Base-by-base conservation (phyloP, 2,888 invertebrate genomes). In the Sthenelais limicola region DNA sequence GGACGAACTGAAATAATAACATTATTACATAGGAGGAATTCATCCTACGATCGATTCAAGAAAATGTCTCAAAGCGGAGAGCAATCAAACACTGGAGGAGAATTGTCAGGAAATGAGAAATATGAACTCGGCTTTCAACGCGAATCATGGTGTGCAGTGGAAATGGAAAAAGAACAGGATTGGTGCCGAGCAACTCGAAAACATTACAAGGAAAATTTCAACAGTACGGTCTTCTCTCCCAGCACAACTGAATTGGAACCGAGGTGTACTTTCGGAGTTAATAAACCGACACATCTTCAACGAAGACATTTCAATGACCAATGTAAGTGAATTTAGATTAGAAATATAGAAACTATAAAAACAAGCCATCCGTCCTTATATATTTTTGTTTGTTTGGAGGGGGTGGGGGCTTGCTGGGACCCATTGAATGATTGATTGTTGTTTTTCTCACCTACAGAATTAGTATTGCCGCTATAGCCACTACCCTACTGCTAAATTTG, bases 61-160 rank as follows among this genome's bases (percentile, higher is more conserved):
- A n/a, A n/a, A n/a, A n/a, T n/a, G n/a, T n/a, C n/a, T n/a, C n/a
- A n/a, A n/a, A n/a, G n/a, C n/a, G n/a, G n/a, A n/a, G n/a, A n/a
- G n/a, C n/a, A n/a, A n/a, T n/a, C n/a, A n/a, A n/a, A n/a, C n/a
- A n/a, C n/a, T n/a, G n/a, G n/a, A n/a, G n/a, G n/a, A n/a, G n/a
- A 30, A 38, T 35, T 73, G 56, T 32, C 73, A 24, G 21, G 30
- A 2, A 12, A 49, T 21, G 82, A 80, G 32, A 78, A 78, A 5
- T 73, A 68, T 30, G 69, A 74, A 30, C 52, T 82, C 5, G 81
- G 81, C n/a, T 80, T 82, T 35, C 43, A 76, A 12, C 77, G 83
- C 35, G 86, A 85, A 69, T 81, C 85, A 0, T 84, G 86, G 84
- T 86, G 86, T 75, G 80, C 82, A 0, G 85, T 86, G 28, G 86